These are phyloP conservation scores for Penelope pileata DNA, from an alignment of 2,113 vertebrate species.

Conservation along the genomic window DNA sequence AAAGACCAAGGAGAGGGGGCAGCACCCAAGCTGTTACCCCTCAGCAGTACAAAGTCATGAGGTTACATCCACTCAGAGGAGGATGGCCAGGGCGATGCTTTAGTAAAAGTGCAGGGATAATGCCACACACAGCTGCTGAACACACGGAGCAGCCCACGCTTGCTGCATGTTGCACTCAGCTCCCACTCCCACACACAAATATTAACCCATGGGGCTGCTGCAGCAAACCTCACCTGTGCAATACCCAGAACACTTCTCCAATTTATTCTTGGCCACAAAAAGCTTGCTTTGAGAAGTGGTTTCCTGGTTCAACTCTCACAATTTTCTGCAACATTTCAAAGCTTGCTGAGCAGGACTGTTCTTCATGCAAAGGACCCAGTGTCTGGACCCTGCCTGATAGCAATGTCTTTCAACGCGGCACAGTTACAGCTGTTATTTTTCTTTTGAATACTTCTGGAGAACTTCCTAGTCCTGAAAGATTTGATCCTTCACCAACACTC, in stretches of 20 bases:
- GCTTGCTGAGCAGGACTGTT: not conserved
- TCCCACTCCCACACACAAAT: not conserved
- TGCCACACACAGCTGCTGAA: not conserved
- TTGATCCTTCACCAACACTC: not conserved
- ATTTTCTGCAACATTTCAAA: not conserved
- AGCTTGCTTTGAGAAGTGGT: not conserved
- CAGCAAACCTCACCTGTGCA: not conserved
- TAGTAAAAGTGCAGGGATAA: not conserved
- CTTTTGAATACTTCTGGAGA: not conserved
- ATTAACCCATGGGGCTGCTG: fast-evolving
- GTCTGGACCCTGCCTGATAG: not conserved
- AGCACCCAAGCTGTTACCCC: not conserved
- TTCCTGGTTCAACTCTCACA: not conserved
- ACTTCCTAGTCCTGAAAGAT: not conserved
- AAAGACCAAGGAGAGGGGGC: not conserved
- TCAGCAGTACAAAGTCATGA: not conserved
- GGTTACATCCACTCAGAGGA: not conserved
- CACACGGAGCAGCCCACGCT: fast-evolving
- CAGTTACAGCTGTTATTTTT: not conserved
- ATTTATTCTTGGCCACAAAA: not conserved
- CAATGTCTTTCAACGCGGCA: not conserved
- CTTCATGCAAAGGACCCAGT: not conserved
- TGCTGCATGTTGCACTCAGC: not conserved
- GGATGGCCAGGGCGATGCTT: not conserved
- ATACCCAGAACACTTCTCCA: not conserved